Percentiles rank a stretch among this genome's conserved stretches.
Conservation (phyloP, 2,888 invertebrate species). For the Anoplius nigerrimus region DNA sequence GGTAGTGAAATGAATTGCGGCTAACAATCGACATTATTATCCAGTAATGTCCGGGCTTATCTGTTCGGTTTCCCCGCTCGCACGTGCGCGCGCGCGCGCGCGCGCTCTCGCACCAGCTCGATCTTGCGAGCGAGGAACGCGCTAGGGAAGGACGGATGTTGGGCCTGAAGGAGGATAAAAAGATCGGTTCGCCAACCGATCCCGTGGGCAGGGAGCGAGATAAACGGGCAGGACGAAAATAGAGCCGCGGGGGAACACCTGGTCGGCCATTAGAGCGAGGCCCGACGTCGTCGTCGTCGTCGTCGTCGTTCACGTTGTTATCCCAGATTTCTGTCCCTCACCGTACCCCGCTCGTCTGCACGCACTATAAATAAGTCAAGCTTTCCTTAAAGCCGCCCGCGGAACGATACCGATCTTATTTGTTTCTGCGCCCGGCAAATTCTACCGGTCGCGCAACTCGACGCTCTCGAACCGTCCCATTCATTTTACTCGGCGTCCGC, state of each 20-base stretch:
- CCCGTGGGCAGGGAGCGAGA: neutral
- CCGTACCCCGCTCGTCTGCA: neutral
- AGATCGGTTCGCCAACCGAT: constrained; percentile 10
- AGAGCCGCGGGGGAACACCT: neutral
- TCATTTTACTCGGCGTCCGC: constrained; percentile 27
- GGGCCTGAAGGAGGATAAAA: neutral
- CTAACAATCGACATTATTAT: constrained; percentile 46
- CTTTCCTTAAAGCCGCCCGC: constrained; percentile 10
- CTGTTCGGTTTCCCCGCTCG: constrained; percentile 11
- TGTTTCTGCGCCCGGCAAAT: constrained; percentile 41
- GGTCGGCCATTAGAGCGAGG: neutral
- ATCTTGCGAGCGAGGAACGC: neutral
- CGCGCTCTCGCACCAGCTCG: too few species aligned
- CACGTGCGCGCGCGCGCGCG: neutral
- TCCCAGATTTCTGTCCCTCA: constrained; percentile 4
- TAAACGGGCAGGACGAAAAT: constrained; percentile 28
- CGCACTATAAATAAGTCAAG: constrained; percentile 41
- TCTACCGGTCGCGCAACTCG: constrained; percentile 1
- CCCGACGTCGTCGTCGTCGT: too few species aligned
- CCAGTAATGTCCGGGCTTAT: constrained; percentile 38
- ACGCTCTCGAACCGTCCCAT: constrained; percentile 7
- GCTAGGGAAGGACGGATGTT: constrained; percentile 6
- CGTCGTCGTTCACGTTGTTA: constrained; percentile 11
- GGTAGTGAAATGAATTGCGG: constrained; percentile 44
- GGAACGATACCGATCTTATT: constrained; percentile 28